These are phyloP conservation scores for Erynnis tages DNA, from an alignment of 2,888 invertebrate species.

Conservation along the genomic window DNA sequence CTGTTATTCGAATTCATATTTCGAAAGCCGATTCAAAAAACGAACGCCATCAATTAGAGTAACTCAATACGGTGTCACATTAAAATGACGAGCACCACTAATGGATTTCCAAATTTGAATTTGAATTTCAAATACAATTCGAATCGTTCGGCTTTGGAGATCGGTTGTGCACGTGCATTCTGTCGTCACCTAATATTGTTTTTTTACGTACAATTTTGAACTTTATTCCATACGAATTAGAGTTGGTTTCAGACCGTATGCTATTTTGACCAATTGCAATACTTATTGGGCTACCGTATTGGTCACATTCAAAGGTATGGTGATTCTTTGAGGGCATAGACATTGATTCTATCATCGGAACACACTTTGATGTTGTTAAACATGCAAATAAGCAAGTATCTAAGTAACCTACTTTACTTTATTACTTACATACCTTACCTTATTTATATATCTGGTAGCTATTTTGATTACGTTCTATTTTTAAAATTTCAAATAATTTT, in stretches of 20 bases:
- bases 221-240: not conserved
- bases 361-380: not conserved
- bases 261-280: not conserved
- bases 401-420: too few relatives aligned
- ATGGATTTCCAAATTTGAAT: conserved; percentile 80
- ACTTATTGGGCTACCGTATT: conserved; percentile 16
- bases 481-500: too few relatives aligned
- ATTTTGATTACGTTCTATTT: too few relatives aligned
- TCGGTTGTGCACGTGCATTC: conserved; percentile 35
- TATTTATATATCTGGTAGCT: too few relatives aligned
- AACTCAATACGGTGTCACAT: conserved; percentile 80
- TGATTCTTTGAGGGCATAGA: conserved; percentile 14
- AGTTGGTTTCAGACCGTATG: not conserved
- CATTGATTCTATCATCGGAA: conserved; percentile 7
- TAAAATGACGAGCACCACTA: conserved; percentile 79
- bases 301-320: conserved; percentile 22
- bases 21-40: conserved; percentile 61
- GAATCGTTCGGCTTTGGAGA: conserved; percentile 61
- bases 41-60: conserved; percentile 73
- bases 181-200: not conserved
- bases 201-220: not conserved
- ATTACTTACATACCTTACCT: too few relatives aligned
- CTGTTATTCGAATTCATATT: conserved; percentile 51
- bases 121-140: conserved; percentile 74
- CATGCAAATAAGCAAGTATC: too few relatives aligned